phyloP scores from a whole-genome alignment of 1,140 invertebrate species.

The Drosophila cardini region DNA sequence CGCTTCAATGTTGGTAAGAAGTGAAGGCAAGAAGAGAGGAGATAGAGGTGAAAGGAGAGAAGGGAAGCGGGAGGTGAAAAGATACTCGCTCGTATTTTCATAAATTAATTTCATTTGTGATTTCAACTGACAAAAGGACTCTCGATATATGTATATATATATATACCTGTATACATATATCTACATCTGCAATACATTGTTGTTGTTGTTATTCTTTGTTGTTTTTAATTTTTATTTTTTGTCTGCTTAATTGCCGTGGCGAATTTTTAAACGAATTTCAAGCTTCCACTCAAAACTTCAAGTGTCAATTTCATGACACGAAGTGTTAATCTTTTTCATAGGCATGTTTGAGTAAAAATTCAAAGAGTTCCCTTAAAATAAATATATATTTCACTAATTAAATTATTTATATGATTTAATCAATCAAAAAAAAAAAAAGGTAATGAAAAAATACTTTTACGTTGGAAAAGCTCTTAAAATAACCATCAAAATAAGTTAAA shows the following conservation, averaged over 20 bases:
- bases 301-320: not conserved
- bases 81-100: slow-evolving; percentile 37
- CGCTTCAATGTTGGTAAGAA: not conserved
- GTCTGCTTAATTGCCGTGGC: slow-evolving; percentile 22
- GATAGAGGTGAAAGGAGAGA: not conserved
- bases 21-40: not conserved
- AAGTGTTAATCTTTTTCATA: not conserved
- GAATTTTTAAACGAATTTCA: slow-evolving; percentile 15
- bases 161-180: not conserved
- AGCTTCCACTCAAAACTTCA: not conserved
- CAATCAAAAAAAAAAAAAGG: too few species aligned
- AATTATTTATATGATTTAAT: too few species aligned
- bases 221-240: slow-evolving; percentile 17
- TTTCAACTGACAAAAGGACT: slow-evolving; percentile 35
- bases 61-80: not conserved
- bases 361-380: too few species aligned
- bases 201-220: not conserved
- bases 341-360: too few species aligned
- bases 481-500: too few species aligned
- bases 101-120: slow-evolving; percentile 54
- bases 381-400: too few species aligned
- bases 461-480: too few species aligned
- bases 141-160: slow-evolving; percentile 9
- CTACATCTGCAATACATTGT: not conserved
- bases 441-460: too few species aligned